Base-by-base conservation (phyloP, 1,140 invertebrate genomes). In the Paramacrobiotus metropolitanus region DNA sequence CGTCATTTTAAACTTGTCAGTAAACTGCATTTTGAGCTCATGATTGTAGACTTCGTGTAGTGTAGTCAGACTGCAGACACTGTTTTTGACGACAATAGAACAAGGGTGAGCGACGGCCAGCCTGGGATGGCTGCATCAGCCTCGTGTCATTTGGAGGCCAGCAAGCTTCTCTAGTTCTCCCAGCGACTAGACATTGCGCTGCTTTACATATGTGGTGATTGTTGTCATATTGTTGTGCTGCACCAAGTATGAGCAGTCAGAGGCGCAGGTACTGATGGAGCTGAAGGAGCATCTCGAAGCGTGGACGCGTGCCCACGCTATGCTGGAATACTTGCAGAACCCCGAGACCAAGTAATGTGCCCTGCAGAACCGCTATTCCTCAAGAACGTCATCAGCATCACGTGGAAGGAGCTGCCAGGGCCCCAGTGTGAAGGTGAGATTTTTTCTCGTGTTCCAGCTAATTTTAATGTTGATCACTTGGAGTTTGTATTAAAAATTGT, bases 261-360 rank as follows among this genome's bases (percentile, higher is more conserved):
- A 62, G 85, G 92, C 93, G 44, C 90, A 96, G 76, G 84, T 96
- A 63, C 75, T 97, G 65, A 96, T 91, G 62, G 84, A 84, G 63
- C 76, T 97, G 29, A 96, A 96, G 74, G 92, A 97, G 76, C 91
- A 97, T 77, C 91, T 92, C 31, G 90, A 97, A 80, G 89, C 94
- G 29, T 98, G 94, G 94, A 97, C 91, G 59, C 76, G 92, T 66
- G 95, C 98, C 62, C 94, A 99, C 77, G 92, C 91, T 59, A 99
- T 99, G 73, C 77, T 99, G 69, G 93, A 98, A 76, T 98, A 82
- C 77, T 83, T 81, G 20, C 77, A 70, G 71, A 94, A 96, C 73
- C 89, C 95, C 76, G 87, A 98, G 79, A 98, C 94, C 60, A 99
- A 99, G 78, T 99, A 96, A 75, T 99, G 94, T 79, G 95, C 93